Evolutionary conservation across 2,113 vertebrate species (phyloP).

Genomic region (Boleophthalmus pectinirostris): DNA sequence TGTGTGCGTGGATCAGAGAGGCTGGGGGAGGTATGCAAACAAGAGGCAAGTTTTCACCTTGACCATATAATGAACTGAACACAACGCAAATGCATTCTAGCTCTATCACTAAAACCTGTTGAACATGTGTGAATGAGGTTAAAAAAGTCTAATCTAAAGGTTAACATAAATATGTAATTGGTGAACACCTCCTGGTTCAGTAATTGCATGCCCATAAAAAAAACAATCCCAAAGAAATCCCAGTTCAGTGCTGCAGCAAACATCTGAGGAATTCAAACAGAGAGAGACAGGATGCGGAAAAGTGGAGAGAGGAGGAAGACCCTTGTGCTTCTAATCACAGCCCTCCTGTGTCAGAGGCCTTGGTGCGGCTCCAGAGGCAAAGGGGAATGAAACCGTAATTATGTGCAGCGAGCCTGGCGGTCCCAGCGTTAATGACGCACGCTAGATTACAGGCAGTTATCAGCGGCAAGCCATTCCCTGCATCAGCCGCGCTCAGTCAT

Average conservation of each 20-base stretch:
- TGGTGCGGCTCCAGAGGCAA: conserved; percentile 60
- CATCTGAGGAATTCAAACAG: conserved; percentile 56
- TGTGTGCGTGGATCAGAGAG: neutral
- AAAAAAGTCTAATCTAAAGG: neutral
- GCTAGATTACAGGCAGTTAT: conserved; percentile 67
- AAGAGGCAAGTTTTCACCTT: conserved; percentile 29
- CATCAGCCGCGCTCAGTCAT: conserved; percentile 28
- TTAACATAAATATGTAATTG: neutral
- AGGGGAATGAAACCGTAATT: conserved; percentile 74
- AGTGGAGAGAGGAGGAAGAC: conserved; percentile 44
- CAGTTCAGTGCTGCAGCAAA: conserved; percentile 41
- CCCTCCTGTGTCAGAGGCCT: conserved; percentile 68
- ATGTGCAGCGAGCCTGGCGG: conserved; percentile 58
- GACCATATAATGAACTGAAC: conserved; percentile 22
- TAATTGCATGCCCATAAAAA: neutral
- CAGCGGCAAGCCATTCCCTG: conserved; percentile 40
- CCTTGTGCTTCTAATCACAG: conserved; percentile 74
- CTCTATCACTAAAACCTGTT: conserved; percentile 34
- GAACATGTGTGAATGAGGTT: conserved; percentile 8
- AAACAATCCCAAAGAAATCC: conserved; percentile 37
- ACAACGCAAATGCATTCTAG: conserved; percentile 16
- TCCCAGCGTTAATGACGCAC: conserved; percentile 68
- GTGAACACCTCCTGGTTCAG: neutral
- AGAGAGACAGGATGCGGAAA: conserved; percentile 52
- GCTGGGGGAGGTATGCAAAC: neutral